Percentiles rank a stretch among this genome's conserved stretches.
Evolutionary conservation across 2,113 vertebrate genomes (phyloP).

Genomic region (Emydura subglobosa): DNA sequence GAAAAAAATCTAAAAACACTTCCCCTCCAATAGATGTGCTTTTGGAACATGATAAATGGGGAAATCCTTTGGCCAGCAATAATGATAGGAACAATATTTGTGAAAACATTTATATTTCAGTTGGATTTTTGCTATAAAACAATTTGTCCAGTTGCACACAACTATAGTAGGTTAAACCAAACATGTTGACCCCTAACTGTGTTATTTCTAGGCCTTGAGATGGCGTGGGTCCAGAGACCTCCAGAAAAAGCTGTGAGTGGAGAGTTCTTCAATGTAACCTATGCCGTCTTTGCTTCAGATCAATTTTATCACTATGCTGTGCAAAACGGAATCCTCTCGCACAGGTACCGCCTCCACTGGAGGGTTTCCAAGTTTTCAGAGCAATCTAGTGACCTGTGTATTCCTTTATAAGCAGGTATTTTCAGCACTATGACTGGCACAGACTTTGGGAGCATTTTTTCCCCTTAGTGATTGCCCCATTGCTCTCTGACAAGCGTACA

Average conservation of each 20-base stretch:
- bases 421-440: not conserved
- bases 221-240: constrained; percentile 87
- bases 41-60: not conserved
- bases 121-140: not conserved
- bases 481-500: not conserved
- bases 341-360: constrained; percentile 70
- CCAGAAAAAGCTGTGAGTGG: constrained; percentile 82
- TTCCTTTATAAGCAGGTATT: not conserved
- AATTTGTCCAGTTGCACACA: not conserved
- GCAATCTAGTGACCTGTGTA: not conserved
- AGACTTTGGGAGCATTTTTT: not conserved
- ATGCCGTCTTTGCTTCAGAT: constrained; percentile 81
- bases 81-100: not conserved
- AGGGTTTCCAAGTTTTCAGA: not conserved
- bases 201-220: constrained; percentile 86
- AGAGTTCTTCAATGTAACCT: constrained; percentile 83
- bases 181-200: not conserved
- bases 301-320: constrained; percentile 86
- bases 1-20: not conserved
- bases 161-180: not conserved
- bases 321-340: constrained; percentile 81
- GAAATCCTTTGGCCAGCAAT: not conserved
- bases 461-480: not conserved
- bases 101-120: not conserved
- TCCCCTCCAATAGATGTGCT: not conserved